Evolutionary conservation across 2,888 invertebrate genomes (phyloP).

Genomic region (Strigamia transsilvanica): DNA sequence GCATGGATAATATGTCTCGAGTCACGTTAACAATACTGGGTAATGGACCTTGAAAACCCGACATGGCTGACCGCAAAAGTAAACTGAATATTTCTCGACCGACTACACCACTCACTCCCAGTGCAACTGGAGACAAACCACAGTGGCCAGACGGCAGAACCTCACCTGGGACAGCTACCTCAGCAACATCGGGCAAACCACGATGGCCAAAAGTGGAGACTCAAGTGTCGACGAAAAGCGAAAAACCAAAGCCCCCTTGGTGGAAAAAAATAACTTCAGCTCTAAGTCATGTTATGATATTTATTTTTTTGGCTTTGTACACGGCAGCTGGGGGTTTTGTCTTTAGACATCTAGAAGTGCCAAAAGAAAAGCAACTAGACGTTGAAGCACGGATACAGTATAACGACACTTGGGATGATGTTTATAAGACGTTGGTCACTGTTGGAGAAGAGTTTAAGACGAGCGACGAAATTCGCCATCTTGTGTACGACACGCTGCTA

Average conservation of each 20-base stretch:
- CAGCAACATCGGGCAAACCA: background rate
- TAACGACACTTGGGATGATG: background rate
- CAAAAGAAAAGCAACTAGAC: slow-evolving; percentile 50
- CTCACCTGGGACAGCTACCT: background rate
- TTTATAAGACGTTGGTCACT: background rate
- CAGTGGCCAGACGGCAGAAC: slow-evolving; percentile 12
- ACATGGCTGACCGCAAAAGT: slow-evolving; percentile 34
- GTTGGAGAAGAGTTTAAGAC: background rate
- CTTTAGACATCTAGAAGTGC: slow-evolving; percentile 53
- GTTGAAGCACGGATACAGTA: background rate
- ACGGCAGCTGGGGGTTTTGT: slow-evolving; percentile 81
- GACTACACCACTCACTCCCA: slow-evolving; percentile 2
- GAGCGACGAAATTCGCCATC: slow-evolving; percentile 51
- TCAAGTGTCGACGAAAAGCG: slow-evolving; percentile 1
- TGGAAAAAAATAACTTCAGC: slow-evolving; percentile 55
- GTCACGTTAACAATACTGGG: background rate
- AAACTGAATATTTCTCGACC: background rate
- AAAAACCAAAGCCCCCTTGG: slow-evolving; percentile 24
- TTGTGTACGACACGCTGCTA: slow-evolving; percentile 59
- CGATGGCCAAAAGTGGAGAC: slow-evolving; percentile 11
- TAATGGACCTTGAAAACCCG: background rate
- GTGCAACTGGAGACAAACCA: slow-evolving; percentile 25
- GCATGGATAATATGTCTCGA: slow-evolving; percentile 29
- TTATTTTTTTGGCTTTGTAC: slow-evolving; percentile 79
- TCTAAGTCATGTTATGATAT: slow-evolving; percentile 76